These are phyloP conservation scores for Heteropelma amictum DNA, from an alignment of 2,888 invertebrate genomes.

Conservation along the genomic window DNA sequence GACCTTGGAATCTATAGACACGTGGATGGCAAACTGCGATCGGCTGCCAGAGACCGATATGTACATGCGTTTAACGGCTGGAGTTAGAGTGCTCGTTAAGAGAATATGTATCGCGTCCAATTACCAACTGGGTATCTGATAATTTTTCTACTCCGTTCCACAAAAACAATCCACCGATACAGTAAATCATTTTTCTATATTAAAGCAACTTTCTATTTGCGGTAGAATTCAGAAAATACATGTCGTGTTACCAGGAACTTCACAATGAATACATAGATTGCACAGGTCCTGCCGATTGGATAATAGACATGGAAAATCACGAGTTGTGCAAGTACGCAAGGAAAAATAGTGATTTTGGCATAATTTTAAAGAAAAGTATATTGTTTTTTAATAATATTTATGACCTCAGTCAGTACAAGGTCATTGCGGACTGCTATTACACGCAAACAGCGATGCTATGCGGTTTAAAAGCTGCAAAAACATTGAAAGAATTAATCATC, in stretches of 20 bases:
- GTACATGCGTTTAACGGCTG: slow-evolving; percentile 78
- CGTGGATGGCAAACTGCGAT: slow-evolving; percentile 75
- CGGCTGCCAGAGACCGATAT: slow-evolving; percentile 76
- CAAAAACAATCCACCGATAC: neutral
- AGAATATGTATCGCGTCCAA: slow-evolving; percentile 75
- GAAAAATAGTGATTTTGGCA: no score
- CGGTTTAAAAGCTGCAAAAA: slow-evolving; percentile 77
- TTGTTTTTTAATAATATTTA: no score
- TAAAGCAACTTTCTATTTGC: neutral
- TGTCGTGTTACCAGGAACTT: slow-evolving; percentile 77
- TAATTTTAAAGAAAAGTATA: no score
- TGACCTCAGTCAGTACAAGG: slow-evolving; percentile 78
- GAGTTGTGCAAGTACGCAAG: slow-evolving; percentile 77
- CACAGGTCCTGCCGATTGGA: slow-evolving; percentile 80
- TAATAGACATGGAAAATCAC: slow-evolving; percentile 76
- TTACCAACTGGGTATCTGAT: slow-evolving; percentile 53
- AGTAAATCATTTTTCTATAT: neutral
- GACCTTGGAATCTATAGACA: slow-evolving; percentile 75
- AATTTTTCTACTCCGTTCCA: neutral
- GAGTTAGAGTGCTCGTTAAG: slow-evolving; percentile 76
- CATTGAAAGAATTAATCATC: slow-evolving; percentile 65
- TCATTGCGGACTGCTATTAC: slow-evolving; percentile 79
- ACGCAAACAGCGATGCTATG: slow-evolving; percentile 79
- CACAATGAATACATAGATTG: slow-evolving; percentile 79
- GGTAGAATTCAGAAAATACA: slow-evolving; percentile 72